These are phyloP conservation scores for Marronus borbonicus DNA, from an alignment of 2,888 invertebrate genomes.

Conservation along the genomic window DNA sequence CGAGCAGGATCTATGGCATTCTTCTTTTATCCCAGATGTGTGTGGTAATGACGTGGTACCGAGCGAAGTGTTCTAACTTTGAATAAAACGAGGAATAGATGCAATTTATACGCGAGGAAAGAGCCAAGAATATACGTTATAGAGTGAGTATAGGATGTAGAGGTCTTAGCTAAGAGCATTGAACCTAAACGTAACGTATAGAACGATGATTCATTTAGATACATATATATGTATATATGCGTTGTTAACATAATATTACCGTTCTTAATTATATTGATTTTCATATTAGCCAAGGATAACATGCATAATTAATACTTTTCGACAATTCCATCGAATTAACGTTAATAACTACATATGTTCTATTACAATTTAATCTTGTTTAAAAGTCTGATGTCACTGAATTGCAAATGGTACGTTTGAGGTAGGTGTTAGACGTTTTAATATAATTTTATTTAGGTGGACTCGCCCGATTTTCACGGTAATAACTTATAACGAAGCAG, in stretches of 20 bases:
- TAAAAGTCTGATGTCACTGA: too few species aligned
- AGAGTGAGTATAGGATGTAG: background rate
- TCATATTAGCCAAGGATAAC: background rate
- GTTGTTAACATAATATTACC: background rate
- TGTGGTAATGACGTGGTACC: background rate
- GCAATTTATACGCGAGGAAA: background rate
- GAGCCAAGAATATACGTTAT: background rate
- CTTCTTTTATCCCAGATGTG: background rate
- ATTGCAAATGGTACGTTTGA: background rate
- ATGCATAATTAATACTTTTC: background rate
- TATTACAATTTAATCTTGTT: too few species aligned
- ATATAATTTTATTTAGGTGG: slow-evolving; percentile 33
- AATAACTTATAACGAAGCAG: slow-evolving; percentile 31
- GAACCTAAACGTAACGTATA: slow-evolving; percentile 3
- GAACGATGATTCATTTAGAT: slow-evolving; percentile 6
- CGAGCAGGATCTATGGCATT: too few species aligned
- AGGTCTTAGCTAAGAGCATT: slow-evolving; percentile 3
- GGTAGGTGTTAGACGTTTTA: slow-evolving; percentile 4
- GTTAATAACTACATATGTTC: too few species aligned
- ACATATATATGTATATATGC: background rate
- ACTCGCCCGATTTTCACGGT: slow-evolving; percentile 24
- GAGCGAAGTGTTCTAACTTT: background rate
- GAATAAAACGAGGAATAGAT: slow-evolving; percentile 14
- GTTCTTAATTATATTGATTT: background rate
- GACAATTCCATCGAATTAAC: too few species aligned